These are phyloP conservation scores for Hyppa rectilinea DNA, from an alignment of 2,888 invertebrate species.

Conservation along the genomic window DNA sequence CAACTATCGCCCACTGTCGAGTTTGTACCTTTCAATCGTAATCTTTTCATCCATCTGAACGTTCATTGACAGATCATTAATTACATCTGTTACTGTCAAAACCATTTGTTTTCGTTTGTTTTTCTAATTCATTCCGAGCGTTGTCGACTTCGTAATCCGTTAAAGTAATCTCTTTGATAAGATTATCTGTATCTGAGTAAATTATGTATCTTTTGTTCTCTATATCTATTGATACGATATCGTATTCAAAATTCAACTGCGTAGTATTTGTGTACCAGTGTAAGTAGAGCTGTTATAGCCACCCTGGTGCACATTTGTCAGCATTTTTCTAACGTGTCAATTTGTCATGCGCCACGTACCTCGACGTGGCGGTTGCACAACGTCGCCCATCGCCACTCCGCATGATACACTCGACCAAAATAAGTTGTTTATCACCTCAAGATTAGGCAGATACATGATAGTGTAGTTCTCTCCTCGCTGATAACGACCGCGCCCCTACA, in stretches of 20 bases:
- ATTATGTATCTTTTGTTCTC: constrained; percentile 74
- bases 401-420: constrained; percentile 75
- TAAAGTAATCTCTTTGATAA: constrained; percentile 68
- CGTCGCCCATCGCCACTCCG: constrained; percentile 57
- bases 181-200: constrained; percentile 68
- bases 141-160: constrained; percentile 65
- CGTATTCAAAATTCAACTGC: constrained; percentile 73
- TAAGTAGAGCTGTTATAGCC: constrained; percentile 51
- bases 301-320: constrained; percentile 32
- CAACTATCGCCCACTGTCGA: constrained; percentile 73
- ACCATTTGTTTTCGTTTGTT: constrained; percentile 59
- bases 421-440: constrained; percentile 72
- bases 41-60: constrained; percentile 63
- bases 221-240: constrained; percentile 69
- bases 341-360: constrained; percentile 57
- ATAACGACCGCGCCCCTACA: constrained; percentile 83
- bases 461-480: constrained; percentile 63
- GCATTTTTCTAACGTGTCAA: constrained; percentile 46
- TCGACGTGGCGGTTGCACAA: constrained; percentile 55
- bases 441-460: constrained; percentile 69
- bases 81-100: constrained; percentile 63
- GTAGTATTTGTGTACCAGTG: constrained; percentile 69
- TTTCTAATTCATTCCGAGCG: constrained; percentile 49
- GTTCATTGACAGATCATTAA: constrained; percentile 65
- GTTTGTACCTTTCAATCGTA: constrained; percentile 66